Base-by-base conservation (phyloP, 2,888 invertebrate genomes). In the Perizoma affinitatum region DNA sequence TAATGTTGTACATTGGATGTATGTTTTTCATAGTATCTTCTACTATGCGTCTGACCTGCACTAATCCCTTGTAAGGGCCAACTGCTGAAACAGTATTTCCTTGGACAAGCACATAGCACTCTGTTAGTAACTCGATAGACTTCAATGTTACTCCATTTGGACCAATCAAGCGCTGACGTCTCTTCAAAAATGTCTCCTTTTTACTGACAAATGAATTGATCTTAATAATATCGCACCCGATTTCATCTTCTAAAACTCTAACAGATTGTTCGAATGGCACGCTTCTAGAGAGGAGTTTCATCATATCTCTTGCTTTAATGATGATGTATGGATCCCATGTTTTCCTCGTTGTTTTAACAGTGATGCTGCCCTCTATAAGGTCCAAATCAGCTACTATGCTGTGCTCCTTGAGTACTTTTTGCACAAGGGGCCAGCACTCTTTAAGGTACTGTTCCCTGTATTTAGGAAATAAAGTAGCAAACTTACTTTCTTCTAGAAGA, bases 311-410 rank as follows among this genome's bases (percentile, higher is more conserved):
- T 0, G 98, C 98, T 91, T 99, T 99, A 36, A 99, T 94, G 47
- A 99, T 97, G 55, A 98, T 96, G 73, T 96, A 99, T 0, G 99
- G 99, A 92, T 99, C 99, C 98, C 98, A 99, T 0, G 99, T 99
- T 93, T 99, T 98, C 55, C 97, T 93, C 0, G 98, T 98, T 0
- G 99, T 99, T 83, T 94, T 94, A 0, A 99, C 99, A 0, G 96
- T 95, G 96, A 99, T 97, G 74, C 97, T 98, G 45, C 99, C 96
- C 93, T 99, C 98, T 5, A 98, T 94, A 3, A 98, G 92, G 89
- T 99, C 99, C 66, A 99, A 88, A 77, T 98, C 98, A 0, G 97
- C 97, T 75, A 96, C 95, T 7, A 99, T 86, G 69, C 95, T 94
- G 83, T 97, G 95, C 74, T 97, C 97, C 38, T 93, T 93, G 22